Evolutionary conservation across 2,797 vertebrate genomes (phyloP).

Genomic region (Sebastes variabilis): DNA sequence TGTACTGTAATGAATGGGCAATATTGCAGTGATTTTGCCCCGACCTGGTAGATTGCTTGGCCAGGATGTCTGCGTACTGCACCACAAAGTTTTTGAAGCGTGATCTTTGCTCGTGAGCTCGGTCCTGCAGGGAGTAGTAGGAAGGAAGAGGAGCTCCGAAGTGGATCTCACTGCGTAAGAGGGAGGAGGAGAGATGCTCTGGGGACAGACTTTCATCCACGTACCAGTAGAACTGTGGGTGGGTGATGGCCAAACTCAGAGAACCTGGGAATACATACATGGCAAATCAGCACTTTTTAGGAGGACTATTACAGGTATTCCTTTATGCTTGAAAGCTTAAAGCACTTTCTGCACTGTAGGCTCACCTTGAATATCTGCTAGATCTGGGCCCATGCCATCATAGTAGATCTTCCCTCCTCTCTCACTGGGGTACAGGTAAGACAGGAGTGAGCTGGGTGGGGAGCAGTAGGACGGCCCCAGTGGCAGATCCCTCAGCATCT

Average conservation of each 20-base stretch:
- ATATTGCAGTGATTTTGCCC: not conserved
- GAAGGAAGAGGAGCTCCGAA: constrained; percentile 94
- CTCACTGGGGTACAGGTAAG: constrained; percentile 97
- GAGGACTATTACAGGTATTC: not conserved
- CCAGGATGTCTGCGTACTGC: constrained; percentile 91
- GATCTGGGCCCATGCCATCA: constrained; percentile 96
- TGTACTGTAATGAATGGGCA: not conserved
- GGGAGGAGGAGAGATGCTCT: constrained; percentile 90
- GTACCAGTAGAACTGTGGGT: constrained; percentile 99
- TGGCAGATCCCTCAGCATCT: constrained; percentile 92
- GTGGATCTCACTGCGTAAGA: constrained; percentile 94
- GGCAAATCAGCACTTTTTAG: constrained; percentile 14
- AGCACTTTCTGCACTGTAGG: not conserved
- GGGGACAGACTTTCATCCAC: constrained; percentile 94
- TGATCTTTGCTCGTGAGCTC: constrained; percentile 89
- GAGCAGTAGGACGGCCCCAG: constrained; percentile 95
- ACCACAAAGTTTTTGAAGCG: constrained; percentile 95
- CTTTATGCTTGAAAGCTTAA: not conserved
- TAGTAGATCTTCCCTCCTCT: constrained; percentile 96
- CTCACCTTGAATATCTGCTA: constrained; percentile 95
- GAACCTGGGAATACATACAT: constrained; percentile 82
- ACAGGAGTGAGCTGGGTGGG: constrained; percentile 95
- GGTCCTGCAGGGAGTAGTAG: constrained; percentile 93
- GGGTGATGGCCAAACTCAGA: constrained; percentile 95
- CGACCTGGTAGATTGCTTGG: constrained; percentile 96